Evolutionary conservation across 1,140 invertebrate genomes (phyloP).

Genomic region (Brachystomella parvula): DNA sequence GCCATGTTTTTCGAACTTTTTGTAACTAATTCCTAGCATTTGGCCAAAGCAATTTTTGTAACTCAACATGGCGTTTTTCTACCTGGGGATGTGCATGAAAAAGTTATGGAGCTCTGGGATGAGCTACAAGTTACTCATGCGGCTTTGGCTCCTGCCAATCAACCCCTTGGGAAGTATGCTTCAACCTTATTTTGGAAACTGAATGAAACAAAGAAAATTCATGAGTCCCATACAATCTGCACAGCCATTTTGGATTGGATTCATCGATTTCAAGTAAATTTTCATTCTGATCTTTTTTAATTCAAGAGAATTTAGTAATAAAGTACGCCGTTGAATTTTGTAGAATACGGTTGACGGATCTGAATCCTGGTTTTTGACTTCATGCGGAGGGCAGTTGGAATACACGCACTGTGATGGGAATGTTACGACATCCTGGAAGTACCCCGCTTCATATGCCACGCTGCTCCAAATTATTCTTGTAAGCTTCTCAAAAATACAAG

Average conservation of each 20-base stretch:
- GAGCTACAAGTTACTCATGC: slow-evolving; percentile 1
- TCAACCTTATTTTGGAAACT: slow-evolving; percentile 14
- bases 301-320: neutral
- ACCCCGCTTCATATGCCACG: slow-evolving; percentile 20
- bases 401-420: slow-evolving; percentile 39
- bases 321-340: neutral
- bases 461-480: slow-evolving; percentile 30
- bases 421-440: slow-evolving; percentile 37
- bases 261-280: slow-evolving; percentile 36
- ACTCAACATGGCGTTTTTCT: slow-evolving; percentile 23
- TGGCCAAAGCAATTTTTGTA: slow-evolving; percentile 16
- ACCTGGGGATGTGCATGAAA: slow-evolving; percentile 5
- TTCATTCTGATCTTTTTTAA: neutral
- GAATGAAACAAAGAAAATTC: neutral
- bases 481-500: neutral
- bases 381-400: slow-evolving; percentile 32
- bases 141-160: neutral
- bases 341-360: slow-evolving; percentile 39
- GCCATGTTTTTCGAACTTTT: too few relatives aligned
- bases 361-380: slow-evolving; percentile 39
- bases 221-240: slow-evolving; percentile 8
- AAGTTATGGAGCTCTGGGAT: neutral
- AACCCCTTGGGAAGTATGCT: slow-evolving; percentile 18
- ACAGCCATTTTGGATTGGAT: slow-evolving; percentile 38
- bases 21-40: too few relatives aligned